phyloP scores from a whole-genome alignment of 2,113 vertebrate species.

The Copsychus sechellarum region DNA sequence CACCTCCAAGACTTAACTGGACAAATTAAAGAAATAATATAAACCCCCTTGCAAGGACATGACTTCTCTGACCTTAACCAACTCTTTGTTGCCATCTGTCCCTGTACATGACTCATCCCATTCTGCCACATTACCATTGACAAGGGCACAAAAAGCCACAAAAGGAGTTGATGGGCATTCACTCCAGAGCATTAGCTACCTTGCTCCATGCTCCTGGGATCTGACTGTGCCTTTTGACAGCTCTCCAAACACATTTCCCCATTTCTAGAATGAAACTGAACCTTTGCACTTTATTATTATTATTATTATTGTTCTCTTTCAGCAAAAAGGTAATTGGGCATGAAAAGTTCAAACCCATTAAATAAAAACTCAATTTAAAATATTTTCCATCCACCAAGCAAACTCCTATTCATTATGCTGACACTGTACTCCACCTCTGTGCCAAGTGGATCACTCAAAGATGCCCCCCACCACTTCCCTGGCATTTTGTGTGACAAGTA shows the following conservation, averaged over 20 bases:
- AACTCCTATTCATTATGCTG: conserved; percentile 64
- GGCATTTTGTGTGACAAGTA: conserved; percentile 60
- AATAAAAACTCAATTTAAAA: conserved; percentile 68
- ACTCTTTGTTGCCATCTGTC: neutral
- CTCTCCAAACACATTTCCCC: conserved; percentile 39
- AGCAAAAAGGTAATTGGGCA: conserved; percentile 66
- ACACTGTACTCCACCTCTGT: conserved; percentile 62
- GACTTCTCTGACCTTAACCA: neutral
- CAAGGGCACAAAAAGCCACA: conserved; percentile 43
- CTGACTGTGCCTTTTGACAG: conserved; percentile 58
- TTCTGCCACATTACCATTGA: conserved; percentile 26
- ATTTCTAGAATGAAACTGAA: conserved; percentile 59
- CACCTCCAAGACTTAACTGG: neutral
- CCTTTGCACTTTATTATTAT: conserved; percentile 61
- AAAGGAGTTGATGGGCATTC: conserved; percentile 10
- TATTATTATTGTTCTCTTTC: conserved; percentile 66
- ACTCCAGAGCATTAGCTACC: conserved; percentile 36
- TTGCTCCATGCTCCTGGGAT: conserved; percentile 38
- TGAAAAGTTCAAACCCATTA: conserved; percentile 72
- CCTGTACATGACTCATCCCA: neutral
- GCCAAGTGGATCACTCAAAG: conserved; percentile 63
- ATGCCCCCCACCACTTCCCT: conserved; percentile 65
- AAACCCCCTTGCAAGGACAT: neutral
- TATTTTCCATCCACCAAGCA: conserved; percentile 59
- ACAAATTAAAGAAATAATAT: neutral